phyloP scores from a whole-genome alignment of 2,888 invertebrate species.

The Diarsia mendica region DNA sequence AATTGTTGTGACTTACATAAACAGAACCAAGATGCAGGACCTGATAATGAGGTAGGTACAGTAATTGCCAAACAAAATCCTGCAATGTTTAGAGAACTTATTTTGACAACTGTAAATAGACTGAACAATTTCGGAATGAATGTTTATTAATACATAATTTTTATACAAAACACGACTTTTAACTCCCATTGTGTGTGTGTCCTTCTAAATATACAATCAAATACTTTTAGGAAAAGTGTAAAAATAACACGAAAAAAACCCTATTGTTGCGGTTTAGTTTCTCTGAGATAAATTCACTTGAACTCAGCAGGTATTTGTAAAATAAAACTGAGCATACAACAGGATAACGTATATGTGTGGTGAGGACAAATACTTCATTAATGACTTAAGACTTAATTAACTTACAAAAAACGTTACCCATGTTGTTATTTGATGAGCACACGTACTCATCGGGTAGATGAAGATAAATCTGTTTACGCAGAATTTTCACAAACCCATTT shows the following conservation, averaged over 20 bases:
- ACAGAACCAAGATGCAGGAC: slow-evolving; percentile 9
- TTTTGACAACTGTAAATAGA: background rate
- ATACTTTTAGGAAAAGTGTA: background rate
- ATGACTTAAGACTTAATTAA: slow-evolving; percentile 38
- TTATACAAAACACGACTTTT: background rate
- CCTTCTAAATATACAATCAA: background rate
- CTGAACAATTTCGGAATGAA: background rate
- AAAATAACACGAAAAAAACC: slow-evolving; percentile 14
- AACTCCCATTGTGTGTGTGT: background rate
- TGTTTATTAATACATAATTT: background rate
- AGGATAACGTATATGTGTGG: slow-evolving; percentile 22
- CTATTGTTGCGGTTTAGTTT: slow-evolving; percentile 8
- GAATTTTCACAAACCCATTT: slow-evolving; percentile 35
- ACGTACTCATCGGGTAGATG: slow-evolving; percentile 15
- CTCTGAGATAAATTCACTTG: slow-evolving; percentile 3
- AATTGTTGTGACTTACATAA: background rate
- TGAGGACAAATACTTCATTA: slow-evolving; percentile 40
- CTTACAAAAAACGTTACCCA: slow-evolving; percentile 22
- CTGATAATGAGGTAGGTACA: slow-evolving; percentile 33
- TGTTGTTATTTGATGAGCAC: slow-evolving; percentile 40
- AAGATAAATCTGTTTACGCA: slow-evolving; percentile 21
- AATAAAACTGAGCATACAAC: slow-evolving; percentile 32
- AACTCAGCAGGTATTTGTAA: slow-evolving; percentile 16
- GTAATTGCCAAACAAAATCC: background rate
- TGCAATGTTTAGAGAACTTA: background rate